Evolutionary conservation across 2,797 vertebrate genomes (phyloP).

Genomic region (Crenichthys baileyi): DNA sequence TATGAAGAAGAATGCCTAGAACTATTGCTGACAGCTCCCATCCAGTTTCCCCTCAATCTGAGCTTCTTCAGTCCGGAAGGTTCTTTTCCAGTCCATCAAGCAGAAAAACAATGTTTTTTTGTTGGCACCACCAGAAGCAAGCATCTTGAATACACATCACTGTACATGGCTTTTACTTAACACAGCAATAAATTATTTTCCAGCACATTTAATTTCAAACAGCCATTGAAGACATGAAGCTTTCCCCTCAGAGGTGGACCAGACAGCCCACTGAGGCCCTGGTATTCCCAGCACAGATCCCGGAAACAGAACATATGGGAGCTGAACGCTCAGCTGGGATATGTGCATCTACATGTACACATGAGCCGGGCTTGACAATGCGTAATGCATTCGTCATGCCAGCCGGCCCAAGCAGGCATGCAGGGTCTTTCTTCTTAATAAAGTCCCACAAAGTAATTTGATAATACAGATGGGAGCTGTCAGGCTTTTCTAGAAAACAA

Average conservation of each 20-base stretch:
- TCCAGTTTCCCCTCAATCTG: too few relatives aligned
- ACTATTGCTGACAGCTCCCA: too few relatives aligned
- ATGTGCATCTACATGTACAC: constrained; percentile 20
- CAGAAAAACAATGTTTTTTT: background rate
- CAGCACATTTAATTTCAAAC: constrained; percentile 40
- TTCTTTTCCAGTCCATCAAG: too few relatives aligned
- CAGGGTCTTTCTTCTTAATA: constrained; percentile 61
- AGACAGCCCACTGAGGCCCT: constrained; percentile 33
- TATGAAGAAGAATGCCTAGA: too few relatives aligned
- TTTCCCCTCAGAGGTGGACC: background rate
- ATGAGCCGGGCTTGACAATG: constrained; percentile 35
- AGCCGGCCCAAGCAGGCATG: constrained; percentile 51
- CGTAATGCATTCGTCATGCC: constrained; percentile 61
- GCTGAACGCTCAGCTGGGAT: constrained; percentile 58
- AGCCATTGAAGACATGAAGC: constrained; percentile 20
- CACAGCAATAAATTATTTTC: constrained; percentile 37
- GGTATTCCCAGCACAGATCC: constrained; percentile 22
- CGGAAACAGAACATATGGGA: constrained; percentile 59
- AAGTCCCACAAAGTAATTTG: constrained; percentile 55
- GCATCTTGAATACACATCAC: background rate
- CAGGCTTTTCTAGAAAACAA: constrained; percentile 54
- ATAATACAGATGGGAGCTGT: constrained; percentile 70
- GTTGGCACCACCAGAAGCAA: constrained; percentile 6
- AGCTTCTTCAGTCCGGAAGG: too few relatives aligned
- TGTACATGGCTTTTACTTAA: constrained; percentile 22